phyloP scores from a whole-genome alignment of 2,797 vertebrate genomes.

The Atherinosoma microstoma region DNA sequence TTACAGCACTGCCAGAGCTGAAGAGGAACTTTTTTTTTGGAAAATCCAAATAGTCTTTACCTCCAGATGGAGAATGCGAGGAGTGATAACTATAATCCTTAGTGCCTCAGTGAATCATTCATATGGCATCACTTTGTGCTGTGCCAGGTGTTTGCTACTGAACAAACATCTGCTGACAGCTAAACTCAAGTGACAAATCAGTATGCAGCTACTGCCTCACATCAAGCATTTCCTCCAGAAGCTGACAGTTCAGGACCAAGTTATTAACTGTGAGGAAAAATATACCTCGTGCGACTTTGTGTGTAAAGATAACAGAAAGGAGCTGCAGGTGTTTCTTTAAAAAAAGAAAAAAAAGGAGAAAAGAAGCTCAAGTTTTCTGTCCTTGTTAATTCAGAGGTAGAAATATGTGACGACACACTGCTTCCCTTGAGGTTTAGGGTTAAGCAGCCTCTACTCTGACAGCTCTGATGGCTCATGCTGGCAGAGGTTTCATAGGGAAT shows the following conservation, averaged over 20 bases:
- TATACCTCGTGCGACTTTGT: slow-evolving; percentile 45
- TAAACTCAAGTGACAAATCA: slow-evolving; percentile 34
- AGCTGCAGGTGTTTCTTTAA: neutral
- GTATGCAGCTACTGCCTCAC: slow-evolving; percentile 18
- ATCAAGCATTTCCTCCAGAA: slow-evolving; percentile 39
- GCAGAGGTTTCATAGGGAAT: slow-evolving; percentile 5
- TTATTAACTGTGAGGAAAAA: slow-evolving; percentile 51
- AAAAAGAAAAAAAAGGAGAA: neutral
- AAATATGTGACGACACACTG: slow-evolving; percentile 17
- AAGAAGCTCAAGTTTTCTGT: slow-evolving; percentile 18
- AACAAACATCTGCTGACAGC: slow-evolving; percentile 23
- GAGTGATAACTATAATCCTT: too few relatives aligned
- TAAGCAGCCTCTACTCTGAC: slow-evolving; percentile 2
- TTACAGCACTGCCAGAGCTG: too few relatives aligned
- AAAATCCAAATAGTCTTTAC: too few relatives aligned
- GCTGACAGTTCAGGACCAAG: slow-evolving; percentile 36
- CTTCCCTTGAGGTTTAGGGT: slow-evolving; percentile 8
- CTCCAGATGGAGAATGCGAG: too few relatives aligned
- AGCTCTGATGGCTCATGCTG: neutral
- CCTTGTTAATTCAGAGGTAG: slow-evolving; percentile 29
- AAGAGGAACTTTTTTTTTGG: too few relatives aligned
- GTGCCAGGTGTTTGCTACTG: neutral
- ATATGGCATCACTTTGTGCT: neutral
- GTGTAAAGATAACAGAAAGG: slow-evolving; percentile 43
- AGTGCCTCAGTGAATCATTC: too few relatives aligned